Evolutionary conservation across 2,113 vertebrate genomes (phyloP).

Genomic region (Hydrochoerus hydrochaeris): DNA sequence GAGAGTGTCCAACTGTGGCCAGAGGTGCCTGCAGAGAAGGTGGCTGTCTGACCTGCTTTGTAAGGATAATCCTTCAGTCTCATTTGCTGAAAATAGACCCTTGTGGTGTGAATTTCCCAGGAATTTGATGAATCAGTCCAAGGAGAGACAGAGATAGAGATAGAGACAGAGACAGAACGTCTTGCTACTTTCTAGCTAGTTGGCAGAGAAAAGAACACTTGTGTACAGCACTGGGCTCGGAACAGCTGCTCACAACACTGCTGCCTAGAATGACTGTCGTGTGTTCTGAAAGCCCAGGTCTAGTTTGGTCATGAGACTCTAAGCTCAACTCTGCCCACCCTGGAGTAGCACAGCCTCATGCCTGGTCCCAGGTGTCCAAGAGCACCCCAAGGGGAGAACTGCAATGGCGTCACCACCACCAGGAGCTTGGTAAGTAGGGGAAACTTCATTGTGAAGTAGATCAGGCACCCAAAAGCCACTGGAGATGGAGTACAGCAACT

Average conservation of each 20-base stretch:
- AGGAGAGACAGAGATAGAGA: not conserved
- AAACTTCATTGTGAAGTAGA: not conserved
- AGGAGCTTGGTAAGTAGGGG: slow-evolving; percentile 85
- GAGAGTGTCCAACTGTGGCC: not conserved
- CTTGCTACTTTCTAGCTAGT: not conserved
- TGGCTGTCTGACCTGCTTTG: not conserved
- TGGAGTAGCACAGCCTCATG: slow-evolving; percentile 35
- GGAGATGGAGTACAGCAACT: not conserved
- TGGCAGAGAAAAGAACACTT: not conserved
- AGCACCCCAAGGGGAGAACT: slow-evolving; percentile 85
- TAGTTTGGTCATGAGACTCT: slow-evolving; percentile 39
- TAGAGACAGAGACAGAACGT: not conserved
- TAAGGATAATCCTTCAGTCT: not conserved
- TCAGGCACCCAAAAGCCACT: too few species aligned
- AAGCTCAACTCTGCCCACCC: not conserved
- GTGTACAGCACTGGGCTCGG: not conserved
- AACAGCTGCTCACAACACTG: slow-evolving; percentile 76
- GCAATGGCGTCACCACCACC: slow-evolving; percentile 77
- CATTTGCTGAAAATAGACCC: not conserved
- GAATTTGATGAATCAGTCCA: not conserved
- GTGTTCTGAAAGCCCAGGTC: slow-evolving; percentile 61
- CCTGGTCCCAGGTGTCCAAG: slow-evolving; percentile 9
- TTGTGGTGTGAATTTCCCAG: not conserved
- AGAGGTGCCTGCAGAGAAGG: not conserved
- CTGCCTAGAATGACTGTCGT: slow-evolving; percentile 40